phyloP scores from a whole-genome alignment of 2,113 vertebrate species.

The Larimichthys polyactis region DNA sequence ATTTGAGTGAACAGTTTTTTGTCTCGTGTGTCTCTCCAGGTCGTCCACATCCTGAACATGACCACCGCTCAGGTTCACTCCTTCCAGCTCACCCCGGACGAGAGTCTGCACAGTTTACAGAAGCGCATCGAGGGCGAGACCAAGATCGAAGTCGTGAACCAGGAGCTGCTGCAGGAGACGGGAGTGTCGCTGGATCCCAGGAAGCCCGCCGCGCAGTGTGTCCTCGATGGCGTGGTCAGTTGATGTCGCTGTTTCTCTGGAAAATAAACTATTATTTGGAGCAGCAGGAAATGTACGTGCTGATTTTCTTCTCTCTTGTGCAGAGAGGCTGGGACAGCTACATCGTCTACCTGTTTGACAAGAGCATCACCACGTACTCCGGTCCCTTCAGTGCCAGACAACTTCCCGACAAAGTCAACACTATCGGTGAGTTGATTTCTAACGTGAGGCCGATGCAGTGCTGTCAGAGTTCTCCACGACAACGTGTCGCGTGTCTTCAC shows the following conservation, averaged over 20 bases:
- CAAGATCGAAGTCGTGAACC: constrained; percentile 91
- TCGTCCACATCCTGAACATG: constrained; percentile 98
- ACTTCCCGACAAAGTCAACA: constrained; percentile 96
- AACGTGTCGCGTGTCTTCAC: not conserved
- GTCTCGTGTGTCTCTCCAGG: constrained; percentile 77
- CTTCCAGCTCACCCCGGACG: constrained; percentile 90
- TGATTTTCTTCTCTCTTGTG: constrained; percentile 31
- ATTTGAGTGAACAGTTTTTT: not conserved
- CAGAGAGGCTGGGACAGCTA: constrained; percentile 99
- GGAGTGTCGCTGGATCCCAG: constrained; percentile 96
- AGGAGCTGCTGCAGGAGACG: constrained; percentile 96
- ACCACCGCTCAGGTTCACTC: constrained; percentile 96
- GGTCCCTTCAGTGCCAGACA: constrained; percentile 93
- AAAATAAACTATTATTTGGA: not conserved
- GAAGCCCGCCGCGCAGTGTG: constrained; percentile 95
- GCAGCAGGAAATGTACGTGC: not conserved
- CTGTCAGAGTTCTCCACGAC: not conserved
- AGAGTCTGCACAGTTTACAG: constrained; percentile 94
- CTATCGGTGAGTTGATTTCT: constrained; percentile 86
- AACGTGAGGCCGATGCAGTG: not conserved
- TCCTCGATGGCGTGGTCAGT: constrained; percentile 93
- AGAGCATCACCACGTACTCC: constrained; percentile 94
- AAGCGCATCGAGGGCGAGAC: constrained; percentile 92
- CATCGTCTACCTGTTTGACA: constrained; percentile 98
- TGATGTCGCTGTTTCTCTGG: not conserved